Conservation (phyloP, 1,140 invertebrate species). For the Philaenus spumarius region DNA sequence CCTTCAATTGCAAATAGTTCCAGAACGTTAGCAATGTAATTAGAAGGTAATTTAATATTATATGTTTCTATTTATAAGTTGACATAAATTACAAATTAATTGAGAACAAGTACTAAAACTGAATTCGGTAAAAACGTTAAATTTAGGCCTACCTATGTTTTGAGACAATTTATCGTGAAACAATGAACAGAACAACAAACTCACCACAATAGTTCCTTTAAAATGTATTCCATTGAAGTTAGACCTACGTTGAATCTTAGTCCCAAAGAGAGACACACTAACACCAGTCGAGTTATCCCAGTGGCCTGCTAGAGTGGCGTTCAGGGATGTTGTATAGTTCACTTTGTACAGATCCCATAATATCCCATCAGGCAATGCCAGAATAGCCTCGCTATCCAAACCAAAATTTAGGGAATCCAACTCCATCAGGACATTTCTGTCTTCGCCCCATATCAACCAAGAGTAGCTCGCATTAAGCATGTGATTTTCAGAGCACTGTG, state of each 20-base stretch:
- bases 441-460: constrained; percentile 6
- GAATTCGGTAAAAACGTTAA: background rate
- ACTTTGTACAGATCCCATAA: constrained; percentile 6
- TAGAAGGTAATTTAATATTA: no score
- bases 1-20: no score
- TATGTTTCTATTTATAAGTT: no score
- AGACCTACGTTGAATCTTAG: background rate
- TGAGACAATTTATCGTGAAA: no score
- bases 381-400: background rate
- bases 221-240: background rate
- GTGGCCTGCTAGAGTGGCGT: background rate
- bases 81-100: no score
- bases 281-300: background rate
- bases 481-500: no score
- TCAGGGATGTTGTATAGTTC: background rate
- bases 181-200: background rate
- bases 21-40: no score
- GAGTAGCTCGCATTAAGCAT: no score
- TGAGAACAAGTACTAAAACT: no score
- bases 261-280: background rate
- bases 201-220: constrained; percentile 6
- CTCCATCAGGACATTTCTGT: background rate
- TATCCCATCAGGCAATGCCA: background rate
- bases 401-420: background rate
- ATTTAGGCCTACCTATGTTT: no score